Evolutionary conservation across 2,113 vertebrate genomes (phyloP).

Genomic region (Eleginops maclovinus): DNA sequence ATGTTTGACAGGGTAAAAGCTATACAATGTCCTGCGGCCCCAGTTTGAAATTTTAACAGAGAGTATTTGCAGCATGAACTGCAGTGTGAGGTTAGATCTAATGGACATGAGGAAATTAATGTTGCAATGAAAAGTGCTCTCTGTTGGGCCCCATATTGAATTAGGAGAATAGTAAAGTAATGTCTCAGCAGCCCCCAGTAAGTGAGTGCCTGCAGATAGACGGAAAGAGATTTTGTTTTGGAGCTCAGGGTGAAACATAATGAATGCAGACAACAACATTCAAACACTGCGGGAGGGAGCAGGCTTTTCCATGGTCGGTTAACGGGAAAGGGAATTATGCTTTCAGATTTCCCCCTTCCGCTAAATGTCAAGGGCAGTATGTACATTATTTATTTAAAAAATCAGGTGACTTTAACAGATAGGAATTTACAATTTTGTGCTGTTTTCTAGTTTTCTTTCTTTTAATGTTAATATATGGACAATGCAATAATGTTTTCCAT

Average conservation of each 20-base stretch:
- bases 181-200: constrained; percentile 42
- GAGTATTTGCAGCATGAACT: constrained; percentile 59
- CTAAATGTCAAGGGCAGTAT: constrained; percentile 14
- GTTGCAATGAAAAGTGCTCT: constrained; percentile 69
- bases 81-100: constrained; percentile 55
- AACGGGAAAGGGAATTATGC: constrained; percentile 54
- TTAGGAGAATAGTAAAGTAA: constrained; percentile 58
- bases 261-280: constrained; percentile 74
- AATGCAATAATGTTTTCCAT: neutral
- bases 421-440: neutral
- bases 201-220: constrained; percentile 59
- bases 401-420: neutral
- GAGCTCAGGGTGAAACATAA: constrained; percentile 66
- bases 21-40: constrained; percentile 39
- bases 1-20: constrained; percentile 62
- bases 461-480: neutral
- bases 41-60: constrained; percentile 26
- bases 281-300: constrained; percentile 65
- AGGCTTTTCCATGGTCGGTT: constrained; percentile 47
- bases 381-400: constrained; percentile 16
- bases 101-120: constrained; percentile 74
- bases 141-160: constrained; percentile 63
- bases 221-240: constrained; percentile 61
- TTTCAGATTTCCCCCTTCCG: constrained; percentile 22
- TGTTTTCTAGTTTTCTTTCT: neutral